Evolutionary conservation across 2,888 invertebrate species (phyloP).

Genomic region (Pseudolycoriella hygida): DNA sequence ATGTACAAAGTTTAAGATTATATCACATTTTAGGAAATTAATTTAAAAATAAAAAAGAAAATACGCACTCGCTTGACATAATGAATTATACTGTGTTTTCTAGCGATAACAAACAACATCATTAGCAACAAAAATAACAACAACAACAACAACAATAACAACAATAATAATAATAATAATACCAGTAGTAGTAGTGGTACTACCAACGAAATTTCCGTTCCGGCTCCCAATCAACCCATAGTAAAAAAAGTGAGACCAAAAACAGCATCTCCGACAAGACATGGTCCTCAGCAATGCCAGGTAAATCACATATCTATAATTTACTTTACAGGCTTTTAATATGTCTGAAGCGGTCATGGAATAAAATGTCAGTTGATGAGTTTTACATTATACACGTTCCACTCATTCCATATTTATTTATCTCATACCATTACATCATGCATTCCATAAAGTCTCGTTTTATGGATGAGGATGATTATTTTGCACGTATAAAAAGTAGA

Average conservation of each 20-base stretch:
- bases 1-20: too few species aligned
- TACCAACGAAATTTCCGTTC: slow-evolving; percentile 10
- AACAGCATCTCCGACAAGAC: slow-evolving; percentile 74
- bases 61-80: too few species aligned
- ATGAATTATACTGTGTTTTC: too few species aligned
- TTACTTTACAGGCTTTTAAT: neutral
- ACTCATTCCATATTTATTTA: too few species aligned
- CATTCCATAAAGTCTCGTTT: too few species aligned
- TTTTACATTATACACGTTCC: too few species aligned
- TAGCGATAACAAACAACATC: neutral
- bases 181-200: slow-evolving; percentile 8
- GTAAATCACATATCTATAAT: slow-evolving; percentile 30
- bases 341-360: neutral
- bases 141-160: slow-evolving; percentile 11
- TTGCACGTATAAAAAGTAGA: too few species aligned
- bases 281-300: slow-evolving; percentile 85
- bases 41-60: too few species aligned
- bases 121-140: slow-evolving; percentile 4
- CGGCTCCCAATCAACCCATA: slow-evolving; percentile 23
- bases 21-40: too few species aligned
- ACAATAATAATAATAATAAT: slow-evolving; percentile 14
- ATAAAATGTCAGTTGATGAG: too few species aligned
- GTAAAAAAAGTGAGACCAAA: slow-evolving; percentile 62
- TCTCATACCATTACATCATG: too few species aligned
- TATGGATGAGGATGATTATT: too few species aligned